phyloP scores from a whole-genome alignment of 2,888 invertebrate genomes.

The Eupeodes latifasciatus region DNA sequence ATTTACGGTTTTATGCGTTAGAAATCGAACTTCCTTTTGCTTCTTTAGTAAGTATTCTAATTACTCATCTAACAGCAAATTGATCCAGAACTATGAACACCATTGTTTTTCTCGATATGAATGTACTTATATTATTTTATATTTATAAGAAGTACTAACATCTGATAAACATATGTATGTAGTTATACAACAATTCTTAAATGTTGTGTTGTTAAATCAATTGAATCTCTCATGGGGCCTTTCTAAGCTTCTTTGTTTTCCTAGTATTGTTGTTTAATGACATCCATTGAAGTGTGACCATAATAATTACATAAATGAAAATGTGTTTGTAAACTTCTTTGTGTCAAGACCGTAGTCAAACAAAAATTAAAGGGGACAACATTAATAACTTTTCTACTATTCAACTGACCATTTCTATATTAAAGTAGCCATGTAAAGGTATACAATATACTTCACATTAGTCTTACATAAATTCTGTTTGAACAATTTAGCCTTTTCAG shows the following conservation, averaged over 20 bases:
- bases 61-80: slow-evolving; percentile 43
- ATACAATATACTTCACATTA: too few relatives aligned
- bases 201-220: slow-evolving; percentile 41
- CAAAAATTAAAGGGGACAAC: too few relatives aligned
- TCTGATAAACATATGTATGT: not conserved
- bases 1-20: not conserved
- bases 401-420: too few relatives aligned
- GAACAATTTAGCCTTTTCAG: too few relatives aligned
- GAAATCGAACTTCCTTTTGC: not conserved
- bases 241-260: slow-evolving; percentile 42
- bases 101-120: slow-evolving; percentile 6
- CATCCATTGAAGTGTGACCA: slow-evolving; percentile 55
- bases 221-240: slow-evolving; percentile 49
- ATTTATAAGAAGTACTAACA: not conserved
- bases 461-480: too few relatives aligned
- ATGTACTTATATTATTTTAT: not conserved
- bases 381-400: too few relatives aligned
- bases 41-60: slow-evolving; percentile 13
- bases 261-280: slow-evolving; percentile 57
- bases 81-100: slow-evolving; percentile 45
- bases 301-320: slow-evolving; percentile 31
- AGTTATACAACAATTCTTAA: slow-evolving; percentile 9
- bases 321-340: not conserved
- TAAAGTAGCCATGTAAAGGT: too few relatives aligned
- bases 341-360: not conserved